Evolutionary conservation across 1,140 invertebrate genomes (phyloP).

Genomic region (Papilio xuthus): DNA sequence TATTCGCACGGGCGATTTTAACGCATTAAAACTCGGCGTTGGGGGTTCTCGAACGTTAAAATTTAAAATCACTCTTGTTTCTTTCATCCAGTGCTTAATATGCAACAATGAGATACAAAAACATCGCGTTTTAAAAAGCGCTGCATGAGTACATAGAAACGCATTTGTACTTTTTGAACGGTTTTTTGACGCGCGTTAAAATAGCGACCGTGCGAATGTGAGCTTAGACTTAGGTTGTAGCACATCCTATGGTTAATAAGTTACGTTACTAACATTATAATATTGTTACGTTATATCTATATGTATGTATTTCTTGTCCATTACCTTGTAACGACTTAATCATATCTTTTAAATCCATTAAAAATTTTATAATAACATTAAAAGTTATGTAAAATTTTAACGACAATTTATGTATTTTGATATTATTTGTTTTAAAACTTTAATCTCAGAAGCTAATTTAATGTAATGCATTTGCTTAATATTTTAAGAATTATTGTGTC

Average conservation of each 20-base stretch:
- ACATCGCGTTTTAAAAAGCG: too few species aligned
- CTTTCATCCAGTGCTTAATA: too few species aligned
- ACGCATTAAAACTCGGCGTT: too few species aligned
- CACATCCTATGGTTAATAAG: neutral
- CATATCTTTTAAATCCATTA: neutral
- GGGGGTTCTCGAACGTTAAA: too few species aligned
- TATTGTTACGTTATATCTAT: neutral
- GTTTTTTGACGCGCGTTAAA: too few species aligned
- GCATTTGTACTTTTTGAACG: too few species aligned
- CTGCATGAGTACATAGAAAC: too few species aligned
- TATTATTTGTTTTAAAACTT: neutral
- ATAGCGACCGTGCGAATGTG: too few species aligned
- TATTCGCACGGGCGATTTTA: too few species aligned
- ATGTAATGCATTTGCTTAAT: neutral
- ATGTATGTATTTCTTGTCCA: neutral
- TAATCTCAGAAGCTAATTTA: neutral
- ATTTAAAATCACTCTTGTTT: too few species aligned
- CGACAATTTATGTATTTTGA: neutral
- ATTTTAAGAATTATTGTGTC: neutral
- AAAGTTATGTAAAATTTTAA: conserved; percentile 5
- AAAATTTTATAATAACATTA: neutral
- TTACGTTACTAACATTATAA: neutral
- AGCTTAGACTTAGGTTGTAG: neutral
- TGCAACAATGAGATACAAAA: too few species aligned
- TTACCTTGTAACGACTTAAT: neutral